Evolutionary conservation across 2,797 vertebrate genomes (phyloP).

Genomic region (Oryzias sinensis): DNA sequence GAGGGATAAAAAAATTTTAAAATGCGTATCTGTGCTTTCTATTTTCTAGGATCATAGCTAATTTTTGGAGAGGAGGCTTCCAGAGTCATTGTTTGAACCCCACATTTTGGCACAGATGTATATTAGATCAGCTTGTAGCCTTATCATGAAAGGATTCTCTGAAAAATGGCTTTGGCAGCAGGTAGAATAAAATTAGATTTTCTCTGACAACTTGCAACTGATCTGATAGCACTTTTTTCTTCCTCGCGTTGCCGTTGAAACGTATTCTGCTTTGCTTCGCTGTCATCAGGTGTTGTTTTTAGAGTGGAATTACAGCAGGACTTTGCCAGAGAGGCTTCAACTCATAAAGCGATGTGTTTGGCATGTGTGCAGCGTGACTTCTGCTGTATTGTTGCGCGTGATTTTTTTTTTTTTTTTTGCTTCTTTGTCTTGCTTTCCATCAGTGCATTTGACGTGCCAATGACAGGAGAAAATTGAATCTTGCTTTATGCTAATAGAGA

Average conservation of each 20-base stretch:
- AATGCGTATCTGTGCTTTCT: not conserved
- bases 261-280: constrained; percentile 10
- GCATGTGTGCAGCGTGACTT: not conserved
- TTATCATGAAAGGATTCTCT: constrained; percentile 25
- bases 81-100: constrained; percentile 14
- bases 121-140: constrained; percentile 30
- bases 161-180: constrained; percentile 48
- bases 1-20: not conserved
- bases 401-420: not conserved
- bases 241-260: not conserved
- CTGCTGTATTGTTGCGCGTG: not conserved
- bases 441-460: not conserved
- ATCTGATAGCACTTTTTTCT: constrained; percentile 27
- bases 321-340: not conserved
- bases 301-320: constrained; percentile 8
- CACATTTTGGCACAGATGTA: constrained; percentile 24
- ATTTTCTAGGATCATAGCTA: constrained; percentile 1
- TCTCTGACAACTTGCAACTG: constrained; percentile 14
- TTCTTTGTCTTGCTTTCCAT: constrained; percentile 3
- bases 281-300: constrained; percentile 13
- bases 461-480: constrained; percentile 1
- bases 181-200: constrained; percentile 43
- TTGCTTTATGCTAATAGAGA: constrained; percentile 15
- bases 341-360: not conserved
- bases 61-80: constrained; percentile 19